Percentiles rank a stretch among this genome's conserved stretches.
Evolutionary conservation across 2,888 invertebrate species (phyloP).

Genomic region (Herminia tarsipennalis): DNA sequence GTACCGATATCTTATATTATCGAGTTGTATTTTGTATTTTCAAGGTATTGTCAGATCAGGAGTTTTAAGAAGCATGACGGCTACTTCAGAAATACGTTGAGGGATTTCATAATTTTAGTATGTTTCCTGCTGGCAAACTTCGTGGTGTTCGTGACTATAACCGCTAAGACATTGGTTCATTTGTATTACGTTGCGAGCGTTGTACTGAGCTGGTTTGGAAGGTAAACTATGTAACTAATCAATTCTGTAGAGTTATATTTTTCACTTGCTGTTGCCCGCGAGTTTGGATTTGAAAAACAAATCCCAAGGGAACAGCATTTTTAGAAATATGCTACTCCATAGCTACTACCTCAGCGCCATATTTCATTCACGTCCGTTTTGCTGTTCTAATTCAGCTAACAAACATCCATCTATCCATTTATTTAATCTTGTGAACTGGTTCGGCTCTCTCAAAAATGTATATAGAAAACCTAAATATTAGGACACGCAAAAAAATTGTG

Average conservation of each 20-base stretch:
- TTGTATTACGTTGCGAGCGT: conserved; percentile 21
- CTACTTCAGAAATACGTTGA: conserved; percentile 29
- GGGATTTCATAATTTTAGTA: conserved; percentile 43
- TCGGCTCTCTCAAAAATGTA: too few relatives aligned
- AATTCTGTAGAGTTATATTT: background rate
- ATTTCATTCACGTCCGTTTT: too few relatives aligned
- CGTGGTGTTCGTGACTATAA: conserved; percentile 47
- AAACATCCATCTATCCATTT: too few relatives aligned
- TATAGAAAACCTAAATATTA: too few relatives aligned
- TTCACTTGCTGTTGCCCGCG: too few relatives aligned
- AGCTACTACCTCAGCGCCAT: too few relatives aligned
- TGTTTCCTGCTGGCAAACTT: conserved; percentile 55
- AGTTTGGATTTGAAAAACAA: too few relatives aligned
- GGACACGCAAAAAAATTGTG: too few relatives aligned
- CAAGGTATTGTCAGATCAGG: conserved; percentile 52
- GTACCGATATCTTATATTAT: background rate
- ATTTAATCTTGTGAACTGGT: too few relatives aligned
- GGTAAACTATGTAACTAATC: conserved; percentile 25
- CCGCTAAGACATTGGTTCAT: conserved; percentile 42
- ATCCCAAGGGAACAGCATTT: too few relatives aligned
- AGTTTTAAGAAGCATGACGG: conserved; percentile 27
- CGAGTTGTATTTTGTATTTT: background rate
- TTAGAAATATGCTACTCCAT: too few relatives aligned
- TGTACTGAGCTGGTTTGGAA: conserved; percentile 28
- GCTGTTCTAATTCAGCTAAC: too few relatives aligned